Evolutionary conservation across 2,888 invertebrate genomes (phyloP), one percentile per base, ranked within the genome.

Genomic region (Caenorhabditis virilis): DNA sequence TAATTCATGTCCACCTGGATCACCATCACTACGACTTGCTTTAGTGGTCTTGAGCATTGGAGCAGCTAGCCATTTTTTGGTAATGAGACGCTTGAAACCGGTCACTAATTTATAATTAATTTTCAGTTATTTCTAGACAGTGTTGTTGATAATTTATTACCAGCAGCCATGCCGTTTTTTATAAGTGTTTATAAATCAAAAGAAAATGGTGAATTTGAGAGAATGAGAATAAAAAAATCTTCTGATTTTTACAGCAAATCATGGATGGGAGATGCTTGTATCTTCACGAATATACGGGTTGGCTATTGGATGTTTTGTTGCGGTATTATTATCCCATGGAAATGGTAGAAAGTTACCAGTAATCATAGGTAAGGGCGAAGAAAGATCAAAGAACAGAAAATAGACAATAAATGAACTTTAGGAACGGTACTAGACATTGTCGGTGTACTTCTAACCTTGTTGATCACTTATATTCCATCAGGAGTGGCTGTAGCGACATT

Each of bases 81-180:
- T 77, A 35, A 25, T 36, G 30, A 15, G 1, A 16, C 22, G 7
- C 39, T 20, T 23, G 30, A 11, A 16, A 38, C 18, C 13, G 26
- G 15, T 27, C 11, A 25, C 23, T 42, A 25, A 30, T 41, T 15
- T 16, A 16, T 13, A n/a, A 26, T 27, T 25, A 26, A 20, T 6
- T 47, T 72, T 52, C 59, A 77, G 78, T 68, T 78, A 26, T 77
- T 71, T 25, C 62, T 77, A 2, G 79, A 79, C 59, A 72, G 74
- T 47, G 79, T 79, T 15, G 79, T 79, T n/a, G 79, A 80, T 57
- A 79, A 79, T 57, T 55, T 79, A 7, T 55, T 78, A 4, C 77
- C 79, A 6, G 72, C 78, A 2, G 79, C 79, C 15, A 54, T 67
- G 57, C 66, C 76, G 3, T 78, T 69, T 48, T 68, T 79, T 35